A percentile compares a stretch with the other conserved stretches of the same genome.
phyloP scores from a whole-genome alignment of 2,888 invertebrate species.

The Peribatodes rhomboidaria region DNA sequence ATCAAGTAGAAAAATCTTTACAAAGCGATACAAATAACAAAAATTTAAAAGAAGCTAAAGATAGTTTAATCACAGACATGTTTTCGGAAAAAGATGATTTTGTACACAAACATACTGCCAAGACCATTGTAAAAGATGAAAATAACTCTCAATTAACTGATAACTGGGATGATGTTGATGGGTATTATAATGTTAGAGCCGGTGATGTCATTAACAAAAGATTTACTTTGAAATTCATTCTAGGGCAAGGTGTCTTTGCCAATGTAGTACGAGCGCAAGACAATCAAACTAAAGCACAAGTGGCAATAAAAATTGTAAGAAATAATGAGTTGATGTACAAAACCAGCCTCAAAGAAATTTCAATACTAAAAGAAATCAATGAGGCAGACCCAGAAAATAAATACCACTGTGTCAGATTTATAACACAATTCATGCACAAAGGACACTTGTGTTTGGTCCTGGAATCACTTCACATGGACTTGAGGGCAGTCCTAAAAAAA shows the following conservation, averaged over 20 bases:
- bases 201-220: conserved; percentile 94
- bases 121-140: conserved; percentile 69
- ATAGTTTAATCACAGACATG: conserved; percentile 91
- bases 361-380: conserved; percentile 96
- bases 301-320: conserved; percentile 99
- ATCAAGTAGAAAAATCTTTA: conserved; percentile 28
- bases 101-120: conserved; percentile 85
- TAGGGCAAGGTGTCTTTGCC: conserved; percentile 99
- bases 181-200: conserved; percentile 97
- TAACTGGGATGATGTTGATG: conserved; percentile 99
- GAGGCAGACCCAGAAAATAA: conserved; percentile 98
- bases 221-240: conserved; percentile 97
- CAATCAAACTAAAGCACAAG: conserved; percentile 93
- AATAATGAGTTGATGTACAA: conserved; percentile 99
- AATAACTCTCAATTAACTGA: conserved; percentile 96
- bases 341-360: conserved; percentile 98
- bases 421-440: conserved; percentile 98
- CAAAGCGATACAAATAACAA: conserved; percentile 31
- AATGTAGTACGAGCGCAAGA: conserved; percentile 98
- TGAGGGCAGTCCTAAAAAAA: conserved; percentile 96
- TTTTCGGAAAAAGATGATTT: conserved; percentile 97
- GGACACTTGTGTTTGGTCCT: conserved; percentile 99
- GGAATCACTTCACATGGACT: conserved; percentile 97
- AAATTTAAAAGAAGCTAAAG: conserved; percentile 53
- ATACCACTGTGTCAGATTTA: conserved; percentile 95